Evolutionary conservation across 2,888 invertebrate genomes (phyloP), one percentile per base, ranked within the genome.

Genomic region (Isoperla grammatica): DNA sequence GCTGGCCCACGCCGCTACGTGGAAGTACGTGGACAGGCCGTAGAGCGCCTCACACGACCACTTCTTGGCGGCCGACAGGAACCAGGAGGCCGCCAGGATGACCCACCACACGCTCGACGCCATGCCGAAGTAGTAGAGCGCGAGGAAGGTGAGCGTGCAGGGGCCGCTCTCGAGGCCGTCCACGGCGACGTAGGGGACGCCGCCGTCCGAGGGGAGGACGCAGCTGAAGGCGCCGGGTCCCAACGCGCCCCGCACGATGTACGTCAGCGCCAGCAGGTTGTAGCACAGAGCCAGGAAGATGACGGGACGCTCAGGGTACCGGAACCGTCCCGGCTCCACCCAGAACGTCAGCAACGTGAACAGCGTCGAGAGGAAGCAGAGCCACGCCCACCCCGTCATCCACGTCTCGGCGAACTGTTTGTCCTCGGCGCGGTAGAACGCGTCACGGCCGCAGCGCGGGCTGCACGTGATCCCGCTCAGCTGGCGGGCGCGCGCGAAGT

Each of bases 41-140:
- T 92, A 92, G 56, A 95, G 81, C 1, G 93, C 92, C 75, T 95
- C 95, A 60, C 91, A 90, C 22, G 92, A 91, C 95, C 95, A 95
- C 71, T 94, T 92, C 71, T 92, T 88, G 46, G 90, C 89, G 0
- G 94, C 92, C 3, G 92, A 90, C 53, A 95, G 79, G 71, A 91
- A 90, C 89, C 94, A 95, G 59, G 93, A 91, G 53, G 92, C 81
- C 63, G 91, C 88, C 56, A 95, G 83, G 67, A 92, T 86, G 2
- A 90, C 83, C 86, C 94, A 93, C 53, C 53, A 53, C 62, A 88
- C 82, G 68, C 86, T 84, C 61, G 87, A 87, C 54, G 90, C 88
- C 69, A 91, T 75, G 35, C 87, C 87, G 70, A 90, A 83, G 76
- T 90, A 92, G 70, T 88, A 88, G 11, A 87, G 81, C 1, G 85